A percentile compares a stretch with the other conserved stretches of the same genome.
These are phyloP conservation scores for Marronus borbonicus DNA, from an alignment of 2,888 invertebrate genomes.

Conservation along the genomic window DNA sequence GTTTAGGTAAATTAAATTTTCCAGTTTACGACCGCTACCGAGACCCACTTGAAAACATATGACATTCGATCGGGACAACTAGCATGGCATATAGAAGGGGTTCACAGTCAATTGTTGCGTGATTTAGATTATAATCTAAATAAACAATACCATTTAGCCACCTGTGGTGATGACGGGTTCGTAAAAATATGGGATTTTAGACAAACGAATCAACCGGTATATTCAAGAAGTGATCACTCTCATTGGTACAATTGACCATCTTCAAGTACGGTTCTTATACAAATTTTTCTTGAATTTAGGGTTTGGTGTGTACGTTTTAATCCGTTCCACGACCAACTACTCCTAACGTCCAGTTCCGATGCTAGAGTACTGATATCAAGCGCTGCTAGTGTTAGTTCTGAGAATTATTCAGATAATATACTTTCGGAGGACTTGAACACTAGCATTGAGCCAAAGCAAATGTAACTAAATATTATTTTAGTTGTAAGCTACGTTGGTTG, in stretches of 20 bases:
- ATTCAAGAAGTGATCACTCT: conserved; percentile 87
- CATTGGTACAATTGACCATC: conserved; percentile 77
- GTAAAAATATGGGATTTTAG: conserved; percentile 97
- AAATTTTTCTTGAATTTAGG: conserved; percentile 70
- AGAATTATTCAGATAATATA: conserved; percentile 74
- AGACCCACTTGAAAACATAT: conserved; percentile 89
- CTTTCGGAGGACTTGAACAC: conserved; percentile 69
- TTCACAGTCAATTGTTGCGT: conserved; percentile 90
- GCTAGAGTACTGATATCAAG: conserved; percentile 92
- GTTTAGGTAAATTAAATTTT: conserved; percentile 2
- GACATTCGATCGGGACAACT: conserved; percentile 86
- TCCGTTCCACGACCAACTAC: conserved; percentile 95
- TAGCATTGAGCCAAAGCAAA: conserved; percentile 72
- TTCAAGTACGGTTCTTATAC: neutral
- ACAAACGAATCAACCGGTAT: conserved; percentile 84
- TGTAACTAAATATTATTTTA: conserved; percentile 64
- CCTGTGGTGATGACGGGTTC: conserved; percentile 96
- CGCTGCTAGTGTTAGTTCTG: conserved; percentile 90
- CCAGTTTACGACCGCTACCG: conserved; percentile 88
- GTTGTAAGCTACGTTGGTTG: neutral
- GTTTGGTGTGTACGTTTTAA: conserved; percentile 97
- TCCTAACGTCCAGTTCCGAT: conserved; percentile 96
- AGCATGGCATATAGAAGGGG: conserved; percentile 86
- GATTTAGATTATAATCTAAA: conserved; percentile 99
- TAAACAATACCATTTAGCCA: conserved; percentile 93